Evolutionary conservation across 2,888 invertebrate species (phyloP).

Genomic region (Sphinx pinastri): DNA sequence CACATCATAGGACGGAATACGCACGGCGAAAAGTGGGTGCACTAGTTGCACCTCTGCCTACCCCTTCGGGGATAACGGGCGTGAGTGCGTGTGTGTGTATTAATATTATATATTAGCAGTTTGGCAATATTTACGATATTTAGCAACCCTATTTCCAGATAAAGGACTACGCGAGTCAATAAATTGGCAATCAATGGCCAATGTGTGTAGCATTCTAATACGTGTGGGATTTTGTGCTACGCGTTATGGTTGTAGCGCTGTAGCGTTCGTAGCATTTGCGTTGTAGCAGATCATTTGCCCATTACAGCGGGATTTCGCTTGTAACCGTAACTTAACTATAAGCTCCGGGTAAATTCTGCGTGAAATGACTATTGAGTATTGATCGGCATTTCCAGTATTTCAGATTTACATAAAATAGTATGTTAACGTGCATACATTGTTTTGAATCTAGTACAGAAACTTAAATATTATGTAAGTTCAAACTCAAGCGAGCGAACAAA

Average conservation of each 20-base stretch:
- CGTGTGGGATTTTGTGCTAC: slow-evolving; percentile 15
- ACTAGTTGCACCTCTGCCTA: too few species aligned
- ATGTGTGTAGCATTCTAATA: slow-evolving; percentile 26
- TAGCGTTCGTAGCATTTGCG: slow-evolving; percentile 19
- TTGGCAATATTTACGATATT: neutral
- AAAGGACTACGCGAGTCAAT: slow-evolving; percentile 27
- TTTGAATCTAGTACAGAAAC: too few species aligned
- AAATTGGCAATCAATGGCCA: slow-evolving; percentile 28
- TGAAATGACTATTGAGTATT: slow-evolving; percentile 12
- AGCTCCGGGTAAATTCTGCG: slow-evolving; percentile 14
- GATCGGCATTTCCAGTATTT: neutral
- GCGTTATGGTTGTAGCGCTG: slow-evolving; percentile 14
- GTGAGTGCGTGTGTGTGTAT: too few species aligned
- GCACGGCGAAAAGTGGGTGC: too few species aligned
- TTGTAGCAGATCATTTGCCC: slow-evolving; percentile 23
- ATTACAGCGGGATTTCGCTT: slow-evolving; percentile 21
- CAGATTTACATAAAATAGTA: neutral
- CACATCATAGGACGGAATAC: too few species aligned
- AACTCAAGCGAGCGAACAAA: too few species aligned
- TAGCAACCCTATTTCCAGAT: slow-evolving; percentile 20
- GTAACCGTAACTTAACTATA: slow-evolving; percentile 16
- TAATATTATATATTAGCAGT: neutral
- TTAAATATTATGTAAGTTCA: too few species aligned
- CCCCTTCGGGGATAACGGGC: too few species aligned
- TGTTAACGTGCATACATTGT: too few species aligned